Conservation (phyloP, 2,113 vertebrate species). For the Numenius arquata region DNA sequence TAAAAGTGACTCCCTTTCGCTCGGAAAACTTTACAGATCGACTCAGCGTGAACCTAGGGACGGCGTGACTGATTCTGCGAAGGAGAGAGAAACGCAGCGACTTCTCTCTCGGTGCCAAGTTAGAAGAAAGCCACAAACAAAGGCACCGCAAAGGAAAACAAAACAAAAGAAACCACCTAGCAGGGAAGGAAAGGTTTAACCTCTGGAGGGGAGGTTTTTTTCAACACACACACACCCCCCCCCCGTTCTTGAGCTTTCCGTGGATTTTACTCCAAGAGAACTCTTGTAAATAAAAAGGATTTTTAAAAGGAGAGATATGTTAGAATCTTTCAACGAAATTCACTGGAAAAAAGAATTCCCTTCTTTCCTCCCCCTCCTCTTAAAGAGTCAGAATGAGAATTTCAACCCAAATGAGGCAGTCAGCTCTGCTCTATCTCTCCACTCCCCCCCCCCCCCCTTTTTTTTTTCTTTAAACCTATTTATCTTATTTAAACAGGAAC, state of each 20-base stretch:
- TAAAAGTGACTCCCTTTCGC: background rate
- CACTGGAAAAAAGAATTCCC: background rate
- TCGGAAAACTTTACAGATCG: background rate
- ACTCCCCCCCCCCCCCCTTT: no score
- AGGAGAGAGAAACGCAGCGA: background rate
- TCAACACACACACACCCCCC: background rate
- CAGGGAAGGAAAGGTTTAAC: background rate
- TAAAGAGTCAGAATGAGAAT: background rate
- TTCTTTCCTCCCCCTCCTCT: background rate
- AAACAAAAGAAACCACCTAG: conserved; percentile 7
- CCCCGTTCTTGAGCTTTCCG: background rate
- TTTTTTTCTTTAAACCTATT: background rate
- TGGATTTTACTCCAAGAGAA: background rate
- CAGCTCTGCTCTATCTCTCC: background rate
- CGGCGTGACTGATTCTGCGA: background rate
- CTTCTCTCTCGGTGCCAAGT: background rate
- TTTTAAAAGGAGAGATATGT: background rate
- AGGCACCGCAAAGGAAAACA: background rate
- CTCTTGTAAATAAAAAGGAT: background rate
- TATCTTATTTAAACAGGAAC: conserved; percentile 44
- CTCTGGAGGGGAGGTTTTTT: background rate
- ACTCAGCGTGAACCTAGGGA: background rate
- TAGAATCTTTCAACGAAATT: background rate
- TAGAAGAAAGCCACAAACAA: background rate
- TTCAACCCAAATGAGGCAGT: background rate